Evolutionary conservation across 2,888 invertebrate genomes (phyloP).

Genomic region (Argyresthia albistria): DNA sequence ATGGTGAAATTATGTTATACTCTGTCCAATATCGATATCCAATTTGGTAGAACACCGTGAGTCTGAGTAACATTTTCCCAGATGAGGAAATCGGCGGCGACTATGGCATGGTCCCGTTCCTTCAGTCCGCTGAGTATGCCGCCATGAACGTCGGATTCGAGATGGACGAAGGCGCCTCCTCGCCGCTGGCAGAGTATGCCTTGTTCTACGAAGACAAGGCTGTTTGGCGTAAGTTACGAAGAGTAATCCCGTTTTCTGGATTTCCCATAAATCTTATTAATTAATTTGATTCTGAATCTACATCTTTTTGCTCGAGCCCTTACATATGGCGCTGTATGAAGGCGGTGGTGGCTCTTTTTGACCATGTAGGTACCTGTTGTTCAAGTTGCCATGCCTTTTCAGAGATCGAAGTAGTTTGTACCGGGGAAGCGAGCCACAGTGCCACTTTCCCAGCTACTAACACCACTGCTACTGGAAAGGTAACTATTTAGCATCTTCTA

Average conservation of each 20-base stretch:
- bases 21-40: too few relatives aligned
- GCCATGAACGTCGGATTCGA: constrained; percentile 83
- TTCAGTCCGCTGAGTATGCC: constrained; percentile 76
- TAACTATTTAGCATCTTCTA: constrained; percentile 13
- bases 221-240: constrained; percentile 80
- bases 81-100: constrained; percentile 88
- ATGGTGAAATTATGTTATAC: too few relatives aligned
- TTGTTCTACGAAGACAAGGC: constrained; percentile 80
- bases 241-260: too few relatives aligned
- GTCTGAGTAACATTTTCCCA: constrained; percentile 26
- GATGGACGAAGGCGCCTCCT: constrained; percentile 85
- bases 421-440: constrained; percentile 86
- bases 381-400: constrained; percentile 3
- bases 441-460: constrained; percentile 76
- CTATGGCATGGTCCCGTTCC: constrained; percentile 80
- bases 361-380: constrained; percentile 1
- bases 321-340: background rate
- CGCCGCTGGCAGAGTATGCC: constrained; percentile 44
- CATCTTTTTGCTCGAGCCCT: background rate
- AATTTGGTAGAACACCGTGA: background rate
- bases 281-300: background rate
- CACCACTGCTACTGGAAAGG: constrained; percentile 84
- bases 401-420: constrained; percentile 71
- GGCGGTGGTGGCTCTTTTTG: background rate
- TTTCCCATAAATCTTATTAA: too few relatives aligned